Evolutionary conservation across 1,140 invertebrate genomes (phyloP).

Genomic region (Catajapyx aquilonaris): DNA sequence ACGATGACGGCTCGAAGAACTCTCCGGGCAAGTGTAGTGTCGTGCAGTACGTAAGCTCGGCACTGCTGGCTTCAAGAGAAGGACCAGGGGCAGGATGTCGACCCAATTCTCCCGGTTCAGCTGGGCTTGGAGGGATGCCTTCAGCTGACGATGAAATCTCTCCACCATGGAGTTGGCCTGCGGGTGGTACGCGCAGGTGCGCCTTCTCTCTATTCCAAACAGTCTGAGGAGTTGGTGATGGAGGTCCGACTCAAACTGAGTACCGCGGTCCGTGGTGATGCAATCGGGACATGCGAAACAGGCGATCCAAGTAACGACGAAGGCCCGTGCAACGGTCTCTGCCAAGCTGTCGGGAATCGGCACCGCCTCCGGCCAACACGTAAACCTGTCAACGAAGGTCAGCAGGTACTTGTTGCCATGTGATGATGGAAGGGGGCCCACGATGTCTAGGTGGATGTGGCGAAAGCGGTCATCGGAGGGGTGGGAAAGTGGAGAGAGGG

Average conservation of each 20-base stretch:
- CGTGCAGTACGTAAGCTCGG: too few species aligned
- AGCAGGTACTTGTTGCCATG: constrained; percentile 18
- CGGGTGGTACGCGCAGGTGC: constrained; percentile 19
- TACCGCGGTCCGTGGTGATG: constrained; percentile 22
- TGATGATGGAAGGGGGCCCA: constrained; percentile 18
- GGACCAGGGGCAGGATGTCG: constrained; percentile 17
- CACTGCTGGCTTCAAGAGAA: too few species aligned
- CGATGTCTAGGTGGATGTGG: constrained; percentile 26
- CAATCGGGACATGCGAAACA: constrained; percentile 14
- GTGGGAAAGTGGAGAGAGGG: constrained; percentile 8
- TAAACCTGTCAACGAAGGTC: constrained; percentile 22
- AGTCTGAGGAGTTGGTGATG: constrained; percentile 8
- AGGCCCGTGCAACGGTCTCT: constrained; percentile 15
- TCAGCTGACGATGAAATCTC: constrained; percentile 19
- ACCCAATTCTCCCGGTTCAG: constrained; percentile 15
- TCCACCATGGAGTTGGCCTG: constrained; percentile 18
- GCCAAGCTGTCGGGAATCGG: constrained; percentile 20
- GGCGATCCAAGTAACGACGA: constrained; percentile 14
- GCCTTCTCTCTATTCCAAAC: constrained; percentile 6
- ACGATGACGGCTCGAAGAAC: too few species aligned
- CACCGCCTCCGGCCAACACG: constrained; percentile 24
- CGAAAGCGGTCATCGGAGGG: constrained; percentile 14
- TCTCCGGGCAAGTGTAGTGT: too few species aligned
- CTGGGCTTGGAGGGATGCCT: constrained; percentile 16
- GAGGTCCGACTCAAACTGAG: constrained; percentile 18